Conservation (phyloP, 2,113 vertebrate genomes). For the Sialia sialis region DNA sequence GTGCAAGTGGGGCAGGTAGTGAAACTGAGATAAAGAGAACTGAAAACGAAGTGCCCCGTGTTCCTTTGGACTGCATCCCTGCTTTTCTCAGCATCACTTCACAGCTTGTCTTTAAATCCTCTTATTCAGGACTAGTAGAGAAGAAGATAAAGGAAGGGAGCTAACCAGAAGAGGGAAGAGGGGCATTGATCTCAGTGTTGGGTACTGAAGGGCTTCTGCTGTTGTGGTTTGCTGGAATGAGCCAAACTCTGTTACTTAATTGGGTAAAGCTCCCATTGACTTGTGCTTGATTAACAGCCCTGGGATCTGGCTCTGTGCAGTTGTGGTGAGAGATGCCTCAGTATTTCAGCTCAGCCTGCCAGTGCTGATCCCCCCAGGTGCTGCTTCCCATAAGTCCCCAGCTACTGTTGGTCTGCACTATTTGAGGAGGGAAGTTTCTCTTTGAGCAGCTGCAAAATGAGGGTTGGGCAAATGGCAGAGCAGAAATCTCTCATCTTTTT, state of each 20-base stretch:
- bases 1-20: not conserved
- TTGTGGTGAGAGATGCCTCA: conserved; percentile 12
- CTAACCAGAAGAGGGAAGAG: not conserved
- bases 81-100: not conserved
- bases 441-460: not conserved
- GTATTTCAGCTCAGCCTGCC: not conserved
- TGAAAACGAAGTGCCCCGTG: not conserved
- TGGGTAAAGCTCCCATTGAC: not conserved
- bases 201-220: not conserved
- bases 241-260: not conserved
- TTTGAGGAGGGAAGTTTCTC: not conserved
- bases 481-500: not conserved
- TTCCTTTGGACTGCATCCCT: not conserved
- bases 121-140: not conserved
- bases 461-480: not conserved
- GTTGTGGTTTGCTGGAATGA: not conserved
- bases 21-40: not conserved
- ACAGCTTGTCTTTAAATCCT: not conserved
- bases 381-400: not conserved
- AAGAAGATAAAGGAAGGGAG: not conserved
- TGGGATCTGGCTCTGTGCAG: not conserved
- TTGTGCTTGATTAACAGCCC: not conserved
- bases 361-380: not conserved
- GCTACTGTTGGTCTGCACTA: not conserved
- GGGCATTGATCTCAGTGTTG: not conserved